Evolutionary conservation across 2,888 invertebrate species (phyloP), one percentile per base, ranked within the genome.

Genomic region (Luffia ferchaultella): DNA sequence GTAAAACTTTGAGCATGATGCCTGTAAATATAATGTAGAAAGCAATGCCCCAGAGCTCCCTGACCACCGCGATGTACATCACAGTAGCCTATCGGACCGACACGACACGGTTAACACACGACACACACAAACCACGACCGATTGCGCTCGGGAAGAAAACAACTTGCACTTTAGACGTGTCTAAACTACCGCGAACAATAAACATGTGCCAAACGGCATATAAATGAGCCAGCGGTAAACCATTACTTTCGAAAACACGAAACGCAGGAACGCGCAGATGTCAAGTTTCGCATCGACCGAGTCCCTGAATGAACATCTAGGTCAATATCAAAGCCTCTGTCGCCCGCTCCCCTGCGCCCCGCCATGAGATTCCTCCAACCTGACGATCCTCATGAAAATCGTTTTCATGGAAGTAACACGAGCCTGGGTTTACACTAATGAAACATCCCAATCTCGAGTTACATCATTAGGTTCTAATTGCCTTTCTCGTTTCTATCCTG

Each of bases 281-380:
- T 80, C 76, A 79, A 78, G 79, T 77, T 76, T 79, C 79, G 76
- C 83, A 83, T 83, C 83, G 83, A 82, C 83, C 83, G 82, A 80
- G 12, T 76, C 79, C 74, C 76, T 82, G 78, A 82, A 82, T 82
- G 83, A 82, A 79, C 79, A 83, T 77, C 73, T 83, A 82, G 83
- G 83, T 83, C 83, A 83, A 83, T 82, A 83, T 80, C 83, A 83
- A 79, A 69, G 76, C 78, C 71, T 70, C 68, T 19, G 63, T 70
- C 70, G 2, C 56, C 65, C 65, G 48, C 67, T 61, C 53, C 63
- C 46, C 67, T 65, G 52, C 64, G 48, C 64, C 61, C 65, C 65
- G 60, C 65, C 60, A 55, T 60, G 59, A 63, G 57, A 65, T 30
- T 30, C 67, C 73, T 72, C 69, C 70, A 60, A 60, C 64, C 68